Evolutionary conservation across 2,797 vertebrate genomes (phyloP).

Genomic region (Macroramphosus scolopax): DNA sequence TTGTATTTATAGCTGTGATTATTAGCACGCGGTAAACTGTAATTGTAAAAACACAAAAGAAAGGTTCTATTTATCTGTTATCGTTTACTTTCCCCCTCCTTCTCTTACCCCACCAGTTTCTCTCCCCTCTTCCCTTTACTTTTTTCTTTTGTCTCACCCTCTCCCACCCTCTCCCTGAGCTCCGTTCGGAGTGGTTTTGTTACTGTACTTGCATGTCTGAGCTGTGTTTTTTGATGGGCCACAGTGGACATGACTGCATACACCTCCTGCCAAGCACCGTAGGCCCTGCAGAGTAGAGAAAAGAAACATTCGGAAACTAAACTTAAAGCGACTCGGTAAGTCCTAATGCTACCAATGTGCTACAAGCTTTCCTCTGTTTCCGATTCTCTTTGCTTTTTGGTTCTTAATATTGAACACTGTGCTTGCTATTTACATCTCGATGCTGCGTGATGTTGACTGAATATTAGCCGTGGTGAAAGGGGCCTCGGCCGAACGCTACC

Average conservation of each 20-base stretch:
- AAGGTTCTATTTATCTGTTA: conserved; percentile 41
- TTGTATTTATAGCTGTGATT: conserved; percentile 47
- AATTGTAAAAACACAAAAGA: conserved; percentile 55
- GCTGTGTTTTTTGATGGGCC: conserved; percentile 42
- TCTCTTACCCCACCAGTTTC: conserved; percentile 21
- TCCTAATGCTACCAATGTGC: conserved; percentile 35
- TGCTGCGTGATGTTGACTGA: conserved; percentile 31
- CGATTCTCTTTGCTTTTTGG: conserved; percentile 22
- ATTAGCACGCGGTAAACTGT: conserved; percentile 35
- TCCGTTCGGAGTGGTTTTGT: conserved; percentile 43
- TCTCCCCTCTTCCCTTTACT: conserved; percentile 34
- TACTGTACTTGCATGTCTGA: conserved; percentile 54
- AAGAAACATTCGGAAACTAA: conserved; percentile 57
- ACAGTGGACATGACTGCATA: conserved; percentile 53
- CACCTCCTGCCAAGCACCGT: conserved; percentile 52
- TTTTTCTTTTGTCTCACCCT: conserved; percentile 53
- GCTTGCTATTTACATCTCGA: too few species aligned
- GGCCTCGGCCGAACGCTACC: conserved; percentile 41
- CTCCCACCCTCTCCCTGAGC: conserved; percentile 43
- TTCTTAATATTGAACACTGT: conserved; percentile 6
- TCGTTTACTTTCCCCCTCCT: conserved; percentile 35
- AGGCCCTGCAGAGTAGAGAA: conserved; percentile 53
- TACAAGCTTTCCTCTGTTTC: conserved; percentile 8
- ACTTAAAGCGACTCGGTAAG: conserved; percentile 64
- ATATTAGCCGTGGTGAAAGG: conserved; percentile 18